Percentiles rank a stretch among this genome's conserved stretches.
These are phyloP conservation scores for Pogonomyrmex barbatus DNA, from an alignment of 1,140 invertebrate genomes.

Conservation along the genomic window DNA sequence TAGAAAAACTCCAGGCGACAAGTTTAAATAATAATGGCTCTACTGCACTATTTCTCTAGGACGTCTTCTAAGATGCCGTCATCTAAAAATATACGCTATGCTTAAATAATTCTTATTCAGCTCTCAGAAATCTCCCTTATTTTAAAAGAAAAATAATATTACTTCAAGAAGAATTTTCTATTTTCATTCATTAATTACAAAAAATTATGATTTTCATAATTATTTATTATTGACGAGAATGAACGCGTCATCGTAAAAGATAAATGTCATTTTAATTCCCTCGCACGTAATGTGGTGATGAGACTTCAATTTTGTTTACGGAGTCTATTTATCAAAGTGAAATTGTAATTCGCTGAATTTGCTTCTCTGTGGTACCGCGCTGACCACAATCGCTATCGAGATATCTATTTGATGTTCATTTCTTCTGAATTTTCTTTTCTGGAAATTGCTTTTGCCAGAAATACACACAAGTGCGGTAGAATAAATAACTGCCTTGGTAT, in stretches of 20 bases:
- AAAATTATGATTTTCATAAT: not conserved
- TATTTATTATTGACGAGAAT: not conserved
- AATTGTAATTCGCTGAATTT: conserved; percentile 28
- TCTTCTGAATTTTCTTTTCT: conserved; percentile 34
- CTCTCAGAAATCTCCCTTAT: not conserved
- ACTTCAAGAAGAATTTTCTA: not conserved
- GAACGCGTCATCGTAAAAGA: not conserved
- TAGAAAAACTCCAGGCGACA: not conserved
- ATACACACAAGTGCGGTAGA: not conserved
- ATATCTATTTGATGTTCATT: not conserved
- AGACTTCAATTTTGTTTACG: conserved; percentile 2
- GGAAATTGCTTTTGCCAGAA: conserved; percentile 9
- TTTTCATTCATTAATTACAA: conserved; percentile 5
- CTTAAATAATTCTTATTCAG: conserved; percentile 6
- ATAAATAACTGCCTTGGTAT: conserved; percentile 11
- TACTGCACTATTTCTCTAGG: too few species aligned
- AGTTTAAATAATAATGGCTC: not conserved
- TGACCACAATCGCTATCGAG: not conserved
- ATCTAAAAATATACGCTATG: not conserved
- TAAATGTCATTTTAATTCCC: conserved; percentile 3
- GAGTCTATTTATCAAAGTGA: not conserved
- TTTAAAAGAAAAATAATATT: conserved; percentile 2
- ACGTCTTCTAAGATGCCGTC: not conserved
- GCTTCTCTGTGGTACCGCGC: not conserved
- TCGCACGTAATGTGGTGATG: not conserved